Evolutionary conservation across 2,888 invertebrate genomes (phyloP), one percentile per base, ranked within the genome.

Genomic region (Folsomia manolachei): DNA sequence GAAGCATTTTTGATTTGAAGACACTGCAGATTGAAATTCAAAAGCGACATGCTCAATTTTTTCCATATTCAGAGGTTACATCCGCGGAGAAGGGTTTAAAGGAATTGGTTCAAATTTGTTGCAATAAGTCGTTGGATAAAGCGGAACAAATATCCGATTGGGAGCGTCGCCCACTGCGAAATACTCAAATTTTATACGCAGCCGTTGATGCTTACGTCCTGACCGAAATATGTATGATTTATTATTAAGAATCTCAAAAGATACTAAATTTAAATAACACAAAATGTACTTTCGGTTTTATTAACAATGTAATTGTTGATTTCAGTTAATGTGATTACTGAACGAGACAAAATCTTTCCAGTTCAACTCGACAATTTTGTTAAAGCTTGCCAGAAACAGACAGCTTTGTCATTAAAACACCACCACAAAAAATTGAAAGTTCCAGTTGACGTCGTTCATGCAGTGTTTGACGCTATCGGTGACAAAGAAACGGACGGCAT

Each of bases 101-200:
- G 7, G 21, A 19, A 9, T 64, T 39, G 23, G 53, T 52, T 71
- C 91, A 93, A 0, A 85, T 89, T 56, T 92, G 92, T 82, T 87
- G 93, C 82, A 93, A 93, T 4, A 85, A 88, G 70, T 89, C 90
- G 62, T 84, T 95, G 60, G 89, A 93, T 84, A 95, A 95, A 84
- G 89, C 89, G n/a, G 93, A 95, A 84, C 94, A 94, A 82, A 92
- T 93, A 84, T 94, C 94, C 0, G 93, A 95, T 84, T 95, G 95
- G 95, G 92, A 93, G 82, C 88, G 90, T 79, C 86, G 95, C 78
- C 95, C 95, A 11, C 83, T 95, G 68, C 85, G 94, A 64, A 86
- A 87, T 60, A 89, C 90, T 74, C 95, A 95, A 86, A 87, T 93
- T 72, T 84, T 86, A 61, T 95, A 95, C 86, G 94, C 94, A 74